phyloP scores from a whole-genome alignment of 2,888 invertebrate genomes.

The Cephus sareptanus region DNA sequence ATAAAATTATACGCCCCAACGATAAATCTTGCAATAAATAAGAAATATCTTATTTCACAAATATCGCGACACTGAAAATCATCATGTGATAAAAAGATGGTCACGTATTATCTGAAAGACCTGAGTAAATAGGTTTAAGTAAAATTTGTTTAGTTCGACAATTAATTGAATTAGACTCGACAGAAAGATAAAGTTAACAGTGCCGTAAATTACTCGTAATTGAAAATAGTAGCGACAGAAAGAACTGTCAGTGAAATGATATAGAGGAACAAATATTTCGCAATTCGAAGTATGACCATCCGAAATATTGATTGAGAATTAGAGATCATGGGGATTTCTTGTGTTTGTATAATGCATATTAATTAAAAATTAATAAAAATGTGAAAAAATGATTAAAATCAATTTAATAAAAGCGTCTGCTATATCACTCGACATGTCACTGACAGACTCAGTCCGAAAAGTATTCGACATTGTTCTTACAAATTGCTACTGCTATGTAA shows the following conservation, averaged over 20 bases:
- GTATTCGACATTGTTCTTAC: background rate
- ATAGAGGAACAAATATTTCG: background rate
- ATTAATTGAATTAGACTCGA: background rate
- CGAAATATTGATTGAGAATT: background rate
- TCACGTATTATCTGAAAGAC: background rate
- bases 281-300: background rate
- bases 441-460: conserved; percentile 33
- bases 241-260: background rate
- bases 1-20: no score
- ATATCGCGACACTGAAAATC: no score
- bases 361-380: conserved; percentile 10
- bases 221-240: background rate
- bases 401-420: conserved; percentile 53
- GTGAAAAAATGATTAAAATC: conserved; percentile 35
- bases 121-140: background rate
- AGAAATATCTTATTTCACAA: no score
- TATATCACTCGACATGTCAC: conserved; percentile 52
- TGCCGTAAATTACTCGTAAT: background rate
- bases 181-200: background rate
- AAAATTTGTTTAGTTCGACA: background rate
- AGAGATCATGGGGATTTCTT: background rate
- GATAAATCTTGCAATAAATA: no score
- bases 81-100: no score
- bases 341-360: background rate
- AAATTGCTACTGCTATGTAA: background rate